Evolutionary conservation across 2,113 vertebrate species (phyloP).

Genomic region (Hoplias malabaricus): DNA sequence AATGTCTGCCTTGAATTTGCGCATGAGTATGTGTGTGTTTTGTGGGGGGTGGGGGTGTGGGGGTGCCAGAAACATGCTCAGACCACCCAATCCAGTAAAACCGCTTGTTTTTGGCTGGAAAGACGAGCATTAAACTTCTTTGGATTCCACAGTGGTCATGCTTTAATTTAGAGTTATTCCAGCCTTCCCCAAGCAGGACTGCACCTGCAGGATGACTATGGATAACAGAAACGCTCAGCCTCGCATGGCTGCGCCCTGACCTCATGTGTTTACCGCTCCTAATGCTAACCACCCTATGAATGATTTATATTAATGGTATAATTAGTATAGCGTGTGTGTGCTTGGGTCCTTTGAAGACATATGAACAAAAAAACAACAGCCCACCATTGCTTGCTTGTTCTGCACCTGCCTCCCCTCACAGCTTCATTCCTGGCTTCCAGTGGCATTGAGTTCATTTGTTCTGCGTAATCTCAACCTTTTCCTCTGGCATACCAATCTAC

Average conservation of each 20-base stretch:
- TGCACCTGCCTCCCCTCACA: constrained; percentile 64
- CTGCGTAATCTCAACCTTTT: background rate
- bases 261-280: constrained; percentile 72
- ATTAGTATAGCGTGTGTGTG: constrained; percentile 56
- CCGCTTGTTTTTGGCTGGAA: constrained; percentile 62
- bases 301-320: constrained; percentile 70
- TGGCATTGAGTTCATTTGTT: background rate
- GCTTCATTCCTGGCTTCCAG: constrained; percentile 10
- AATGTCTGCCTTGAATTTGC: constrained; percentile 60
- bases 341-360: constrained; percentile 53
- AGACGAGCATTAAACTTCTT: constrained; percentile 59
- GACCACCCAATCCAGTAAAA: constrained; percentile 74
- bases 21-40: too few relatives aligned
- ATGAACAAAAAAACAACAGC: constrained; percentile 48
- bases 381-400: constrained; percentile 54
- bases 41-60: too few relatives aligned
- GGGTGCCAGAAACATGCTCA: constrained; percentile 70
- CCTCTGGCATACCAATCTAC: too few relatives aligned
- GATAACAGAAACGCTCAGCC: constrained; percentile 64
- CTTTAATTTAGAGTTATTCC: constrained; percentile 64
- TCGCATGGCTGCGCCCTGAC: constrained; percentile 69
- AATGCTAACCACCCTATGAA: constrained; percentile 65
- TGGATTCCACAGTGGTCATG: constrained; percentile 68
- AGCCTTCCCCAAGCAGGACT: constrained; percentile 48
- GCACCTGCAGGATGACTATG: constrained; percentile 74